These are phyloP conservation scores for Hyles lineata DNA, from an alignment of 2,888 invertebrate species.

Conservation along the genomic window DNA sequence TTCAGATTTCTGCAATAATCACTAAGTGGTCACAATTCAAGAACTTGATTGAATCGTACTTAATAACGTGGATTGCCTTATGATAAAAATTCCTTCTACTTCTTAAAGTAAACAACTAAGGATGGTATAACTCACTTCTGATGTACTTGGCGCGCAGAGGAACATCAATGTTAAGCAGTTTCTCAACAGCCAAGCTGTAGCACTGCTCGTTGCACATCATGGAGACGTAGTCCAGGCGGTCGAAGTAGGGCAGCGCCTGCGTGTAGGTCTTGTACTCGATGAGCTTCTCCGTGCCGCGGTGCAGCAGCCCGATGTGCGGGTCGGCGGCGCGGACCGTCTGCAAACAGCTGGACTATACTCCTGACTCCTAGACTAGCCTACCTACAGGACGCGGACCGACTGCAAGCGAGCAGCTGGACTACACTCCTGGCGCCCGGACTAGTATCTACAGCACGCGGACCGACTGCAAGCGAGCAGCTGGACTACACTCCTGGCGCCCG, in stretches of 20 bases:
- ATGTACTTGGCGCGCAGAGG: constrained; percentile 98
- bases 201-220: constrained; percentile 99
- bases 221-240: constrained; percentile 98
- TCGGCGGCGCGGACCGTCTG: constrained; percentile 94
- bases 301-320: constrained; percentile 98
- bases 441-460: constrained; percentile 81
- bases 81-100: too few species aligned
- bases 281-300: constrained; percentile 98
- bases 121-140: constrained; percentile 87
- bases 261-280: constrained; percentile 99
- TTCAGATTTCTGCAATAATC: too few species aligned
- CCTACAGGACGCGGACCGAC: constrained; percentile 86
- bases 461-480: constrained; percentile 76
- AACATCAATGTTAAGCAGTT: constrained; percentile 97
- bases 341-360: background rate
- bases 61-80: too few species aligned
- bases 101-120: too few species aligned
- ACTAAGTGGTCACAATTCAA: too few species aligned
- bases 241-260: constrained; percentile 99
- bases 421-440: too few species aligned
- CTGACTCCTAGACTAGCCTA: too few species aligned
- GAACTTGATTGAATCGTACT: too few species aligned
- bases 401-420: constrained; percentile 55
- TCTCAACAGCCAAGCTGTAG: constrained; percentile 98
- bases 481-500: too few species aligned